phyloP scores from a whole-genome alignment of 2,888 invertebrate genomes.

The Drosophila sordidapex region DNA sequence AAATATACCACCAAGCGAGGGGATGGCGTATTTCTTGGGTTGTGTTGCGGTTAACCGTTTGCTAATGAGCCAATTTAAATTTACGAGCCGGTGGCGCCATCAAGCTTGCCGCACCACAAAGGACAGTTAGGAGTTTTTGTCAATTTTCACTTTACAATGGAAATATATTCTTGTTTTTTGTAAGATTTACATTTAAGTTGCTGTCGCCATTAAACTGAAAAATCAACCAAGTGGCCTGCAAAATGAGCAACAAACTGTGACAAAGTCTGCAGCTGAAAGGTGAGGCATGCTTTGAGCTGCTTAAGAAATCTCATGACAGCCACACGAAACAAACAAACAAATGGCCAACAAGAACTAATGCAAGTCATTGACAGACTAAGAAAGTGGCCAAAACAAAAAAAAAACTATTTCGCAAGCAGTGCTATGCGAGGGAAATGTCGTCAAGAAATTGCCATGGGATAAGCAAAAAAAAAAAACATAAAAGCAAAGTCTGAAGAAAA shows the following conservation, averaged over 20 bases:
- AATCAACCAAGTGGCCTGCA: constrained; percentile 56
- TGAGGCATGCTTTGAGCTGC: constrained; percentile 57
- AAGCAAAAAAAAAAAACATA: constrained; percentile 10
- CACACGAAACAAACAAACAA: constrained; percentile 41
- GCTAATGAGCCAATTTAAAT: constrained; percentile 79
- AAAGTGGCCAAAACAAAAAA: constrained; percentile 27
- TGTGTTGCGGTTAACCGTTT: constrained; percentile 69
- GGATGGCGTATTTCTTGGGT: constrained; percentile 26
- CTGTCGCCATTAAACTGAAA: constrained; percentile 31
- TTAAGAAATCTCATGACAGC: constrained; percentile 60
- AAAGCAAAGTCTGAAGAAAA: constrained; percentile 8
- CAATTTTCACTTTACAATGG: constrained; percentile 20
- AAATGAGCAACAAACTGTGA: constrained; percentile 63
- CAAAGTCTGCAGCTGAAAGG: constrained; percentile 68
- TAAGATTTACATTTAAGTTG: constrained; percentile 20
- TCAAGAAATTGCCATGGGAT: constrained; percentile 43
- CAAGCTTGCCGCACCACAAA: constrained; percentile 4
- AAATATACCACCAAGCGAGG: constrained; percentile 1
- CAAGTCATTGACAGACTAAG: constrained; percentile 63
- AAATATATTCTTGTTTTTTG: constrained; percentile 3
- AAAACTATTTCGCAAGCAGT: constrained; percentile 60
- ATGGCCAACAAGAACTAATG: constrained; percentile 43
- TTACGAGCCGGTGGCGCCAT: constrained; percentile 50
- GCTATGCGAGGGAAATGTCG: constrained; percentile 25
- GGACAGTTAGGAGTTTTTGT: background rate